Evolutionary conservation across 2,113 vertebrate genomes (phyloP), one percentile per base, ranked within the genome.

Genomic region (Rutilus rutilus): DNA sequence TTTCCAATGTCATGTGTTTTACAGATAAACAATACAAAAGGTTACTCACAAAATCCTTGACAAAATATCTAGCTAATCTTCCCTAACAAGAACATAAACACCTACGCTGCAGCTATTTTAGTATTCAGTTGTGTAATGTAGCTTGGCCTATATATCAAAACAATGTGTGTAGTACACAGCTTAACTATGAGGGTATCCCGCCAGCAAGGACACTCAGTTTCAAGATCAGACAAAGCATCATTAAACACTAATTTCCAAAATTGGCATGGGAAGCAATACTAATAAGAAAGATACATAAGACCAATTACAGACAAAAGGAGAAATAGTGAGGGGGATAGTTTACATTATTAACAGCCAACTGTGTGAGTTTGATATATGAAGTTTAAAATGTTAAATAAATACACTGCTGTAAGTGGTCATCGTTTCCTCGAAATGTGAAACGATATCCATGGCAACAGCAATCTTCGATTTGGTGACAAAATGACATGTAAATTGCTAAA

Each of bases 91-190:
- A 33, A 85, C 84, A 84, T 64, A 76, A 76, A 86, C 87, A 84
- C 76, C 59, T 65, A 86, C 67, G 27, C 87, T 25, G 47, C 10
- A 80, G 87, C 87, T 88, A 88, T 88, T 88, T 88, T 88, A 79
- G 69, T 27, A 75, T 81, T 81, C 67, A 21, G 67, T 88, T 86
- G 81, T 86, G 85, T 88, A 88, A 86, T 84, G 67, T 67, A 81
- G 85, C 85, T 81, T 80, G 85, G 85, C 85, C 87, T 84, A 86
- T 83, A 88, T 88, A 86, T 88, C 57, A 86, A 86, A 88, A 88
- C 87, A 88, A 88, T 86, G 76, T 76, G 84, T 88, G 79, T 82
- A 75, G 80, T 81, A 36, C 81, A 69, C 79, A 73, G 64, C 64
- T 83, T 86, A 88, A 86, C 82, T 79, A 59, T 78, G 77, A 69